Evolutionary conservation across 2,797 vertebrate species (phyloP), one percentile per base, ranked within the genome.

Genomic region (Iguana delicatissima): DNA sequence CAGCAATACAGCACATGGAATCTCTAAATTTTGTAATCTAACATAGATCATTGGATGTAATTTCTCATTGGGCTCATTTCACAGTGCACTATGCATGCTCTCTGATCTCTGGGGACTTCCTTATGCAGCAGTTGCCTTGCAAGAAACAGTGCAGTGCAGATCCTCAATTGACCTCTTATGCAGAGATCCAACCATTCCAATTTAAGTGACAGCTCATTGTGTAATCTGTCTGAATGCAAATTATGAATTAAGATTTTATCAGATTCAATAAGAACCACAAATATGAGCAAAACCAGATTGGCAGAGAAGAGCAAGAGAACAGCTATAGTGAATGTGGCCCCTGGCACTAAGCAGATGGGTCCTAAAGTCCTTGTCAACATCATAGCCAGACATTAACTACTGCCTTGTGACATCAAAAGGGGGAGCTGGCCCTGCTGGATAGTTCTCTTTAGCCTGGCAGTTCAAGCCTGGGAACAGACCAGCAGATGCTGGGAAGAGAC

Each of bases 11-110:
- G 6, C 7, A n/a, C 67, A 79, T 72, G 32, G 26, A n/a, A 12
- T 74, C 84, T 42, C 26, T 42, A 57, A 5, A 32, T 32, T 0
- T 20, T 32, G 24, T 29, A 87, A 92, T 83, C 64, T 52, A 38
- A 62, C 73, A 16, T 67, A 85, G 38, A 77, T 6, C 74, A 38
- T 38, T 38, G 64, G 35, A 0, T 59, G 22, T 67, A 59, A n/a
- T 89, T 94, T 84, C 67, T 87, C 38, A 42, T 80, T 93, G 77
- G 10, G 4, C 14, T 69, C 6, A 64, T 67, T 80, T 32, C 59
- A 67, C 50, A 87, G 8, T 29, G 6, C 9, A 7, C 2, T 67
- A 2, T 69, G 26, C 3, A 6, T 6, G 35, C 2, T 32, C 32
- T 35, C 12, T 69, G 38, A 38, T 67, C 52, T 87, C 20, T 69